phyloP scores from a whole-genome alignment of 1,140 invertebrate genomes.

The Probaryconus sp. region DNA sequence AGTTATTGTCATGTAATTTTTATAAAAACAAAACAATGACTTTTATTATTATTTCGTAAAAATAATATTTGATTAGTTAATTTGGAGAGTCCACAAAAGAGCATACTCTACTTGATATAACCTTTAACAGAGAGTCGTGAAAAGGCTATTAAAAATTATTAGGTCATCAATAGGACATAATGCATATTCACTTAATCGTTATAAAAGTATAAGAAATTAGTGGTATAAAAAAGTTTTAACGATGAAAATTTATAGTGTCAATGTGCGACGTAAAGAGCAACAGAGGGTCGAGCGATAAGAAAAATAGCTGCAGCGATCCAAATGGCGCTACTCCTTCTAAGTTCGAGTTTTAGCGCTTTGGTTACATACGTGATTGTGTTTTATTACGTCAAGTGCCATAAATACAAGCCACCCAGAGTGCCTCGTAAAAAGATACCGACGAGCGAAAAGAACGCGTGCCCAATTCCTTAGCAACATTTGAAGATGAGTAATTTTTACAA shows the following conservation, averaged over 20 bases:
- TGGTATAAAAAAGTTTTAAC: no score
- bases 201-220: no score
- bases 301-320: conserved; percentile 9
- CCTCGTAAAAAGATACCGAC: conserved; percentile 52
- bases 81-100: no score
- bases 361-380: conserved; percentile 59
- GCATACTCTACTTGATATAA: no score
- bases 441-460: conserved; percentile 27
- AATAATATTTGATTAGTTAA: no score
- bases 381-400: conserved; percentile 60
- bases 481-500: conserved; percentile 17
- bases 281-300: conserved; percentile 30
- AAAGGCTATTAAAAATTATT: no score
- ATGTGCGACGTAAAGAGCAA: conserved; percentile 9
- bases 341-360: conserved; percentile 22
- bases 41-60: no score
- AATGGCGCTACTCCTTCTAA: conserved; percentile 7
- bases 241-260: conserved; percentile 1
- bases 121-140: no score
- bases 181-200: no score
- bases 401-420: conserved; percentile 41
- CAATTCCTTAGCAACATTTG: conserved; percentile 29
- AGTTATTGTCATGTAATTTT: no score
- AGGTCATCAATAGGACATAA: no score
- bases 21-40: no score